These are phyloP conservation scores for Lysiphlebus fabarum DNA, from an alignment of 1,140 invertebrate genomes.

Conservation along the genomic window DNA sequence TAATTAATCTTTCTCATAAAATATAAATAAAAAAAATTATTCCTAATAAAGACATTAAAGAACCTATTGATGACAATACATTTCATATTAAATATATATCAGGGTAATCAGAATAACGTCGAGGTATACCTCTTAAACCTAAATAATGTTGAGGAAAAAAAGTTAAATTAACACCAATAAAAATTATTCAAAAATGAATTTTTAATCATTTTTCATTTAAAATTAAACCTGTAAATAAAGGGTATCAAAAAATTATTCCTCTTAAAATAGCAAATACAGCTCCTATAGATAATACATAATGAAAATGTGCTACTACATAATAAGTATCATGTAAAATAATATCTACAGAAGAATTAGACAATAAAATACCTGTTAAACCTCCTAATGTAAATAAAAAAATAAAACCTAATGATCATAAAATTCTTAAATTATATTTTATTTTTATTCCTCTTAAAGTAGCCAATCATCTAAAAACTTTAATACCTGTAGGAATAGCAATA, in stretches of 20 bases:
- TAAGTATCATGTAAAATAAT: slow-evolving; percentile 71
- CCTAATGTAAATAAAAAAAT: slow-evolving; percentile 68
- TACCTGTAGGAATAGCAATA: slow-evolving; percentile 46
- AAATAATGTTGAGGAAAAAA: slow-evolving; percentile 76
- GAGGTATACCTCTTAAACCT: slow-evolving; percentile 70
- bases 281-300: slow-evolving; percentile 66
- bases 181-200: slow-evolving; percentile 63
- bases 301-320: slow-evolving; percentile 75
- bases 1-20: slow-evolving; percentile 51
- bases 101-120: slow-evolving; percentile 70
- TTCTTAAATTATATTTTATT: slow-evolving; percentile 55
- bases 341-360: slow-evolving; percentile 72
- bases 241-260: slow-evolving; percentile 66
- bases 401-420: slow-evolving; percentile 68
- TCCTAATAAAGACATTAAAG: slow-evolving; percentile 57
- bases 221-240: slow-evolving; percentile 60
- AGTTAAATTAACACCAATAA: slow-evolving; percentile 70
- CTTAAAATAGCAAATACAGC: slow-evolving; percentile 70
- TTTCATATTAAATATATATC: slow-evolving; percentile 65
- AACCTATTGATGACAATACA: slow-evolving; percentile 63
- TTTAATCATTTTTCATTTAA: slow-evolving; percentile 59
- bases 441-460: slow-evolving; percentile 57
- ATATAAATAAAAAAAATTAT: slow-evolving; percentile 60
- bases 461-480: slow-evolving; percentile 69
- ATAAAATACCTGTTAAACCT: slow-evolving; percentile 63